phyloP scores from a whole-genome alignment of 2,797 vertebrate species.

The Poeciliopsis paucimaculata region DNA sequence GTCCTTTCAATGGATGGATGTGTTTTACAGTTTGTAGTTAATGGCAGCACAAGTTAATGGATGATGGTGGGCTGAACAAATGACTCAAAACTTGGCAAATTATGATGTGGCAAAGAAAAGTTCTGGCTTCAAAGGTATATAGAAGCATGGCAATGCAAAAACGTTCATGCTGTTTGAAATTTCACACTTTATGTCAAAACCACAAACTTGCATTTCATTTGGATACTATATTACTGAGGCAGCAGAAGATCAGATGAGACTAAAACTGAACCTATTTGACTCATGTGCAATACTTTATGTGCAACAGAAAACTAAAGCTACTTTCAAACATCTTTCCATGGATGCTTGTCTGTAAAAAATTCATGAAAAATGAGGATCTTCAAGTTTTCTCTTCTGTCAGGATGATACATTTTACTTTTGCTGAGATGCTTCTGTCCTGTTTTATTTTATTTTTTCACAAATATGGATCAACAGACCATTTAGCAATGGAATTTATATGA shows the following conservation, averaged over 20 bases:
- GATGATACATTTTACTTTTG: neutral
- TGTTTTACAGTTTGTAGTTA: constrained; percentile 49
- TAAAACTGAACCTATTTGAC: neutral
- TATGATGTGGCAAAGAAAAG: neutral
- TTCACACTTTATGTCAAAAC: neutral
- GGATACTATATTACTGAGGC: neutral
- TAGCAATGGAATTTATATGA: neutral
- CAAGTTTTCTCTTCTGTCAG: neutral
- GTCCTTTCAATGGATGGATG: constrained; percentile 39
- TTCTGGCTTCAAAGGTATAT: constrained; percentile 1
- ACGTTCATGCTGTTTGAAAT: neutral
- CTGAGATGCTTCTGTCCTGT: neutral
- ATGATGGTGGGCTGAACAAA: constrained; percentile 12
- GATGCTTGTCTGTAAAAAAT: neutral
- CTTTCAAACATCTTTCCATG: neutral
- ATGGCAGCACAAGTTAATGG: constrained; percentile 29
- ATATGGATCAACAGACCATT: neutral
- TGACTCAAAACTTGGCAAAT: constrained; percentile 4
- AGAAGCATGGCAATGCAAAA: neutral
- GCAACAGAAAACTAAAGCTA: neutral
- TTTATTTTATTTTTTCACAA: neutral
- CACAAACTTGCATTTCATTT: neutral
- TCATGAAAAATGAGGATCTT: neutral
- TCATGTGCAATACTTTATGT: neutral
- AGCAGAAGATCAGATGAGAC: neutral